These are phyloP conservation scores for Xenopus petersii DNA, from an alignment of 2,797 vertebrate species.

Conservation along the genomic window DNA sequence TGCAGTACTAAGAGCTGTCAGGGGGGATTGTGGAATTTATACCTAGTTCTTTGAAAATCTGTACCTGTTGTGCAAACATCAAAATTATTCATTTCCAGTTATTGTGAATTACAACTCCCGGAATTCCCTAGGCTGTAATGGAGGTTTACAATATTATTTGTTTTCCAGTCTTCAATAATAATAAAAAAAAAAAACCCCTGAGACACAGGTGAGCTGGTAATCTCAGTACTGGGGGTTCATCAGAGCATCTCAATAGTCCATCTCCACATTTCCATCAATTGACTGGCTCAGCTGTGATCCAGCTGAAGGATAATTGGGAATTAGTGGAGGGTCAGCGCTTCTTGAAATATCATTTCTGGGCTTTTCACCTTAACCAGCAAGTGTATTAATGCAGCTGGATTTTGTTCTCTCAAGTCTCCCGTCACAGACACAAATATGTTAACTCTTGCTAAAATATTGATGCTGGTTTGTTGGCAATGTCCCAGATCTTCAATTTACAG, in stretches of 20 bases:
- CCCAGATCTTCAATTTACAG: too few species aligned
- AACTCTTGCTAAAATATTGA: slow-evolving; percentile 2
- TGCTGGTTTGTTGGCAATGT: too few species aligned
- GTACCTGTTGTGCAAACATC: too few species aligned
- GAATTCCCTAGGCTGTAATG: too few species aligned
- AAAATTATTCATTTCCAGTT: too few species aligned
- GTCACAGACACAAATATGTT: background rate
- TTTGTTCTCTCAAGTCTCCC: background rate
- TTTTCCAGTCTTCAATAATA: too few species aligned
- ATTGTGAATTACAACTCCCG: too few species aligned
- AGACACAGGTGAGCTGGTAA: background rate
- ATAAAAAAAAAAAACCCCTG: too few species aligned
- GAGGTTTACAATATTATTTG: too few species aligned
- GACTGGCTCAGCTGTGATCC: slow-evolving; percentile 30
- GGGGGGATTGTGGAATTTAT: too few species aligned
- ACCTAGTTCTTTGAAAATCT: too few species aligned
- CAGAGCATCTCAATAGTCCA: background rate
- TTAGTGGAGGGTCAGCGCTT: slow-evolving; percentile 33
- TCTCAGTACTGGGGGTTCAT: background rate
- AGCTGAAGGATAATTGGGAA: slow-evolving; percentile 29
- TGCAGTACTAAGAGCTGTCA: too few species aligned
- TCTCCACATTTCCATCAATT: background rate
- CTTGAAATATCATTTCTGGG: slow-evolving; percentile 37
- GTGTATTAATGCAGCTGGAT: slow-evolving; percentile 8
- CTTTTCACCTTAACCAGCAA: slow-evolving; percentile 2